Evolutionary conservation across 2,797 vertebrate species (phyloP).

Genomic region (Sciurus carolinensis): DNA sequence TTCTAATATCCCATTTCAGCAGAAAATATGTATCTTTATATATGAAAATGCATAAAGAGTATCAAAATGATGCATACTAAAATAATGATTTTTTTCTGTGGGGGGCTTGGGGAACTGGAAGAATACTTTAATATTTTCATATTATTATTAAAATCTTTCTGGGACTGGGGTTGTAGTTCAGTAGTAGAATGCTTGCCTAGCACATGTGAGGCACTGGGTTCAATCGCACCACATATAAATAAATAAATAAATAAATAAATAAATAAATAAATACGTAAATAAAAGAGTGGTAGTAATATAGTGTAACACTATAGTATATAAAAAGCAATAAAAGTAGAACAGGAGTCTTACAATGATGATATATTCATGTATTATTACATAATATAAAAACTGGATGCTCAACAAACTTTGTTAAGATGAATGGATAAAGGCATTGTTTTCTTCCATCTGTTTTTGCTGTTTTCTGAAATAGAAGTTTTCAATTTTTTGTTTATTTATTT

Average conservation of each 20-base stretch:
- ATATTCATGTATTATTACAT: conserved; percentile 12
- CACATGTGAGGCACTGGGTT: too few species aligned
- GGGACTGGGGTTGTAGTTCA: too few species aligned
- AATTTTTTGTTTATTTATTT: neutral
- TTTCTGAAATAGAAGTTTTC: conserved; percentile 42
- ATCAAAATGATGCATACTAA: conserved; percentile 19
- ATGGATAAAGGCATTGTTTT: conserved; percentile 55
- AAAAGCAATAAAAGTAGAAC: too few species aligned
- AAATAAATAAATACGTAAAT: too few species aligned
- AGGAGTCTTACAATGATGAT: conserved; percentile 2
- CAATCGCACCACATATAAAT: too few species aligned
- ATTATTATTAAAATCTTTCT: neutral
- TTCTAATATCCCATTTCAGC: conserved; percentile 4
- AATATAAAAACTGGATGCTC: conserved; percentile 34
- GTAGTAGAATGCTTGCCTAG: too few species aligned
- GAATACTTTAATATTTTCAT: conserved; percentile 15
- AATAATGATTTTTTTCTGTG: conserved; percentile 14
- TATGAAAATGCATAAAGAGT: neutral
- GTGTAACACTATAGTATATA: too few species aligned
- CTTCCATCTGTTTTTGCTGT: conserved; percentile 16
- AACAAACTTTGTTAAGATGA: conserved; percentile 52
- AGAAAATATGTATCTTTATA: neutral
- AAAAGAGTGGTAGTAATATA: too few species aligned
- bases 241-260: too few species aligned
- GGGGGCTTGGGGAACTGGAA: neutral